Base-by-base conservation (phyloP, 2,113 vertebrate genomes). In the Galeopterus variegatus region DNA sequence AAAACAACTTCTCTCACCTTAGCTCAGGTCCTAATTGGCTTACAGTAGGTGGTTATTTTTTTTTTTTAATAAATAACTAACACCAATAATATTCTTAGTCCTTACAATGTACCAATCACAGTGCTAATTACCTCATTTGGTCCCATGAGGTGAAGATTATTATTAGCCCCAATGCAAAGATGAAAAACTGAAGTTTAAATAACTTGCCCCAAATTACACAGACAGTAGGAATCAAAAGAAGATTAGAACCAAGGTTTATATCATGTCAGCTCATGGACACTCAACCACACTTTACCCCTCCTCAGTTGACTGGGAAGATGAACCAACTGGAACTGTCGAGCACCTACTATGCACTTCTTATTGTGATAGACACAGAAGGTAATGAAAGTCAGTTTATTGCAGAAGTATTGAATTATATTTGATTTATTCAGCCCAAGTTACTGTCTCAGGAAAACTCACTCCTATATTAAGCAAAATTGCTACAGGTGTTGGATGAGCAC, bases 401-500 rank as follows among this genome's bases (percentile, higher is more conserved):
- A 95, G 88, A 97, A 97, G 28, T 73, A 96, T 45, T 96, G 80
- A 69, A 83, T 96, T 90, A 72, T 52, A 80, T 62, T 90, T 98
- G 90, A 98, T 97, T 96, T 97, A 97, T 96, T 95, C 72, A 80
- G 73, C 65, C 52, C 75, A 90, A 85, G 70, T 90, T 76, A 83
- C 70, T 95, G 67, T 97, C 90, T 96, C 88, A 90, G 87, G 62
- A 92, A 97, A 97, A 86, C 81, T 65, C 67, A 45, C 14, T 94
- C 60, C 89, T n/a, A 7, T 87, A 73, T 90, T 87, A 84, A 73
- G 56, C 65, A 93, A 97, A 97, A 97, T 97, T 96, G 92, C 92
- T 79, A 5, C 94, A 97, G 96, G 97, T 97, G 96, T 97, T 76
- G n/a, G 92, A 97, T 95, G 97, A 97, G 90, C 84, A 79, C 95